A percentile compares a stretch with the other conserved stretches of the same genome.
These are phyloP conservation scores for Glyphotaelius pellucidus DNA, from an alignment of 2,888 invertebrate genomes.

Conservation along the genomic window DNA sequence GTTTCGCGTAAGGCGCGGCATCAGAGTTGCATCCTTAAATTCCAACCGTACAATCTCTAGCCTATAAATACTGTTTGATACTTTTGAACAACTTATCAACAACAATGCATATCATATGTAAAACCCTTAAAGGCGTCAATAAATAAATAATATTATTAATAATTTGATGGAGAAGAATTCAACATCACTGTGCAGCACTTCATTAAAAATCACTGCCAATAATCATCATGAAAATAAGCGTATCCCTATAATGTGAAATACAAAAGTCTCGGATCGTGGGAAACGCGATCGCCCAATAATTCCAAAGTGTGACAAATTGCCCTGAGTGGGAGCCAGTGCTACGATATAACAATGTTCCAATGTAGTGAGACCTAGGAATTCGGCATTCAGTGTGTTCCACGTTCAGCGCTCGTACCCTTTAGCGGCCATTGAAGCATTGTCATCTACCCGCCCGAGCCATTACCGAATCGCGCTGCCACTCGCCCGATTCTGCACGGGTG, in stretches of 20 bases:
- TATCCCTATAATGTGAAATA: background rate
- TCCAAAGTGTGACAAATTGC: conserved; percentile 30
- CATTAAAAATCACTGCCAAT: background rate
- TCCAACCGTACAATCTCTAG: too few species aligned
- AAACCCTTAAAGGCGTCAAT: too few species aligned
- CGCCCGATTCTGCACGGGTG: conserved; percentile 17
- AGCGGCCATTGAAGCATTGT: background rate
- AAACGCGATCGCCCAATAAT: background rate
- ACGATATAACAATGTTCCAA: background rate
- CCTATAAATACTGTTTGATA: too few species aligned
- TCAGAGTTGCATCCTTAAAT: too few species aligned
- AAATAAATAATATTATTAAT: too few species aligned
- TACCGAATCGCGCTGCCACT: background rate
- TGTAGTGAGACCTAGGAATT: background rate
- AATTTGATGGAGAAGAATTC: too few species aligned
- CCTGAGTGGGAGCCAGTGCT: background rate
- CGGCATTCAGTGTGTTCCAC: background rate
- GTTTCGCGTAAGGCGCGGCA: too few species aligned
- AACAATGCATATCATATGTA: too few species aligned
- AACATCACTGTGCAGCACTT: background rate
- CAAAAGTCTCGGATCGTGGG: conserved; percentile 19
- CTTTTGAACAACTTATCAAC: too few species aligned
- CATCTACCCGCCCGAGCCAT: conserved; percentile 14
- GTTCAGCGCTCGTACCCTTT: background rate
- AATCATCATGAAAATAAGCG: background rate